These are phyloP conservation scores for Lates calcarifer DNA, from an alignment of 2,113 vertebrate genomes.

Conservation along the genomic window DNA sequence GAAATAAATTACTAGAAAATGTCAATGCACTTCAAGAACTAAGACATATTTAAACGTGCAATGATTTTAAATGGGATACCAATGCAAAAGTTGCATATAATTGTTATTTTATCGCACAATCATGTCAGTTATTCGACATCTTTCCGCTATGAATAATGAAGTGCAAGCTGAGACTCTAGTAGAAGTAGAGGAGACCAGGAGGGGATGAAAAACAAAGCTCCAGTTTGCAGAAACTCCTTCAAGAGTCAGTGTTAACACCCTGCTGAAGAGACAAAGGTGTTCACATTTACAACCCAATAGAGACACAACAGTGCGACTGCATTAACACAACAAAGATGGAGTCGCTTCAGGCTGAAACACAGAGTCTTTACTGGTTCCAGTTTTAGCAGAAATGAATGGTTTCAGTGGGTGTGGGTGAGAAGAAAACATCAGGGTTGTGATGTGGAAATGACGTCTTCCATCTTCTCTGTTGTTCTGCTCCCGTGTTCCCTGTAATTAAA, in stretches of 20 bases:
- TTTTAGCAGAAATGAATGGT: not conserved
- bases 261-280: not conserved
- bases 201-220: not conserved
- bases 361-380: not conserved
- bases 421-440: not conserved
- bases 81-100: not conserved
- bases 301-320: not conserved
- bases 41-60: not conserved
- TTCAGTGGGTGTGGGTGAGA: not conserved
- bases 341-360: not conserved
- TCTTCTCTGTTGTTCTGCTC: no score
- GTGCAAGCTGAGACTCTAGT: not conserved
- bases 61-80: no score
- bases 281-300: not conserved
- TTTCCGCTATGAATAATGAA: constrained; percentile 7
- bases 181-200: no score
- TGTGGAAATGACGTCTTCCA: no score
- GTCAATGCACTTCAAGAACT: not conserved
- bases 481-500: not conserved
- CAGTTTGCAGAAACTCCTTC: not conserved
- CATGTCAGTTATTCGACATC: not conserved
- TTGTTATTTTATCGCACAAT: no score
- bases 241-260: no score
- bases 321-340: constrained; percentile 24
- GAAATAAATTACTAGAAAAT: not conserved